These are phyloP conservation scores for Hirudo medicinalis DNA, from an alignment of 1,140 invertebrate genomes.

Conservation along the genomic window DNA sequence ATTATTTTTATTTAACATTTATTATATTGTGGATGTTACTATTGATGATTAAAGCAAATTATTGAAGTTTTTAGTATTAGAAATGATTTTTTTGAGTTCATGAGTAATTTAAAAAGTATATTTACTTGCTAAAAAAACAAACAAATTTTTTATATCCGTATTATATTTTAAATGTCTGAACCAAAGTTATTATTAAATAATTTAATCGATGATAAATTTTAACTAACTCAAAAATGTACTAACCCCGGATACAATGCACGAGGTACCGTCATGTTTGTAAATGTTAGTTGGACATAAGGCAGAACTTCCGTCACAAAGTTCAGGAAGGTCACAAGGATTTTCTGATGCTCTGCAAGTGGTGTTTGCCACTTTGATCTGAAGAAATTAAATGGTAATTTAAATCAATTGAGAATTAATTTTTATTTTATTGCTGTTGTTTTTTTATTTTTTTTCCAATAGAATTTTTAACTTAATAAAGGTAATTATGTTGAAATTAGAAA, in stretches of 20 bases:
- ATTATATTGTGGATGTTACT: too few species aligned
- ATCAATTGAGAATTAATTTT: too few species aligned
- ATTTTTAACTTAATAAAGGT: too few species aligned
- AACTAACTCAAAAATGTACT: too few species aligned
- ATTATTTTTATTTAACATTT: too few species aligned
- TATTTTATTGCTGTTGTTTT: too few species aligned
- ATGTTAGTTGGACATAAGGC: slow-evolving; percentile 34
- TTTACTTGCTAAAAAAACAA: not conserved
- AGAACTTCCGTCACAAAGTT: slow-evolving; percentile 31
- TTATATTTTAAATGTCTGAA: too few species aligned
- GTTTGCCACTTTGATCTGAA: slow-evolving; percentile 22
- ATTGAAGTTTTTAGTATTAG: not conserved
- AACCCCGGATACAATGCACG: slow-evolving; percentile 30
- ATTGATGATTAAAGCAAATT: not conserved
- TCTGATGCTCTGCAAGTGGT: slow-evolving; percentile 28
- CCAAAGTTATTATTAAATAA: too few species aligned
- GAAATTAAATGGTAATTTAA: not conserved
- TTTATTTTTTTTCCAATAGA: too few species aligned
- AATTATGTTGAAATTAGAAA: too few species aligned
- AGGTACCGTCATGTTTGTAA: slow-evolving; percentile 32
- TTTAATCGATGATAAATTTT: too few species aligned
- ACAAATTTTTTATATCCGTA: too few species aligned
- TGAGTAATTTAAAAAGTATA: not conserved
- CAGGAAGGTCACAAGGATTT: slow-evolving; percentile 31
- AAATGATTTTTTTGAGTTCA: not conserved